Evolutionary conservation across 2,888 invertebrate genomes (phyloP).

Genomic region (Noctua fimbriata): DNA sequence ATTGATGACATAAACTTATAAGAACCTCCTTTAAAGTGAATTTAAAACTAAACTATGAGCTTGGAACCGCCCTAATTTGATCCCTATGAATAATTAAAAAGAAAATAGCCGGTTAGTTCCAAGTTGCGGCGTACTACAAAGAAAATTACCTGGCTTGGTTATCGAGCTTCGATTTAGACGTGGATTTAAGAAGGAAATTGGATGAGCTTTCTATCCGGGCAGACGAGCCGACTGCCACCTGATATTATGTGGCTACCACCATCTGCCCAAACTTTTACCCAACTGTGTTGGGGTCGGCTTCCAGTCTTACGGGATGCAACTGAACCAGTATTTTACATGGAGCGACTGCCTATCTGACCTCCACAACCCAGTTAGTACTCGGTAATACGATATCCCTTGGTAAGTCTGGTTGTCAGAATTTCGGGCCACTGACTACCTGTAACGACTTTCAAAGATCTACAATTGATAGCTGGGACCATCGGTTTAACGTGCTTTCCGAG

Average conservation of each 20-base stretch:
- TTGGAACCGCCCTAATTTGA: constrained; percentile 57
- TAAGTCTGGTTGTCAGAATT: too few species aligned
- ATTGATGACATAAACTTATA: constrained; percentile 24
- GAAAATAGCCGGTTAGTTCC: constrained; percentile 41
- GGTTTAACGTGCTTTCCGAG: too few species aligned
- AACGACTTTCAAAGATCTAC: too few species aligned
- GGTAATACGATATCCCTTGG: neutral
- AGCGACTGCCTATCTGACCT: neutral
- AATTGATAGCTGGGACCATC: too few species aligned
- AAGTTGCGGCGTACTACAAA: constrained; percentile 44
- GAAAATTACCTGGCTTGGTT: constrained; percentile 55
- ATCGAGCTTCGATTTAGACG: constrained; percentile 44
- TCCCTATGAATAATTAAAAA: constrained; percentile 60
- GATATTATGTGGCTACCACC: neutral
- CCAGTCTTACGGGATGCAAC: neutral
- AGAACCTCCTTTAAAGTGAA: constrained; percentile 47
- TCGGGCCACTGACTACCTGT: too few species aligned
- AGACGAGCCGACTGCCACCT: neutral
- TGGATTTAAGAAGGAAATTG: constrained; percentile 10
- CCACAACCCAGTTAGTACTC: neutral
- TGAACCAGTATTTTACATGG: neutral
- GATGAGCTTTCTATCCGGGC: neutral
- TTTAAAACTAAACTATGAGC: constrained; percentile 36
- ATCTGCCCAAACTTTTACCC: neutral
- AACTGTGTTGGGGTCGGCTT: neutral